Evolutionary conservation across 1,140 invertebrate genomes (phyloP), one percentile per base, ranked within the genome.

Genomic region (Idris sp.): DNA sequence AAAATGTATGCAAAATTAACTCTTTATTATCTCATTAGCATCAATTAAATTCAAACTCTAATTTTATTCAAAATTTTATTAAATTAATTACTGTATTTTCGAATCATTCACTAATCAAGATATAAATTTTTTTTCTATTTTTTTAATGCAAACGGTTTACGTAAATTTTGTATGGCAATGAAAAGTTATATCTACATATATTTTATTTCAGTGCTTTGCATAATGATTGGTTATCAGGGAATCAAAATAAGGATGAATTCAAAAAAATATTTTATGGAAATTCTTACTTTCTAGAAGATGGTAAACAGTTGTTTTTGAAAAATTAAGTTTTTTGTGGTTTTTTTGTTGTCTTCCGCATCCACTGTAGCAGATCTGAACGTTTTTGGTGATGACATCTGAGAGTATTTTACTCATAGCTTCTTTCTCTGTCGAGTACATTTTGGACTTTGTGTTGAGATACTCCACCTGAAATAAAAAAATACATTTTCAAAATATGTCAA

Each of bases 241-340:
- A n/a, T n/a, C n/a, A 15, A 30, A 7, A 30, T 46, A 10, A 28
- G 1, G 2, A 4, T 46, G 15, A 15, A 46, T 9, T 28, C 15
- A 28, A 46, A 5, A 35, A 13, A 13, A 10, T 13, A 35, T 35
- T 31, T 10, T 11, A 48, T 6, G 7, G n/a, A n/a, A n/a, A n/a
- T n/a, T n/a, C n/a, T n/a, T 48, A 48, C 28, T 14, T 48, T 48
- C 43, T n/a, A 48, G 4, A 10, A 48, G 43, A 15, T 11, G 3
- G 19, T 48, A 48, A 1, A 48, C 43, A 8, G 15, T 48, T 10
- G 43, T 48, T 4, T 30, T 18, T 9, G 43, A 48, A 31, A 48
- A 48, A 48, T 31, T 48, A 4, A 16, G 9, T 31, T 48, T 48
- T 43, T 10, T 11, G 1, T 26, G 2, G 10, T 25, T 26, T 11